phyloP scores from a whole-genome alignment of 2,797 vertebrate genomes.

The Diplodus puntazzo region DNA sequence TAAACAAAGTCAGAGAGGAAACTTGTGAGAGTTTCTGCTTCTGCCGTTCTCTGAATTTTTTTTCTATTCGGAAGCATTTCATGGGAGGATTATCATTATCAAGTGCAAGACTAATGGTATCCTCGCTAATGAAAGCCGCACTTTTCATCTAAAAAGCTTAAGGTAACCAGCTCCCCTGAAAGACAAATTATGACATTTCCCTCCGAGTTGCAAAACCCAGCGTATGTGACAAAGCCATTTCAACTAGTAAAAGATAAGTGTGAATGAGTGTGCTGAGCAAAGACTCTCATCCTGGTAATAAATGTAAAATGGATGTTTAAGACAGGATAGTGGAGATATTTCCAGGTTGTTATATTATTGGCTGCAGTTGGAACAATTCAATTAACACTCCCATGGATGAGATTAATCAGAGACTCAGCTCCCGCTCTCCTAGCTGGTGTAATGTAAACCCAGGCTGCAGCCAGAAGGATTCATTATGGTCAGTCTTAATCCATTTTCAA shows the following conservation, averaged over 20 bases:
- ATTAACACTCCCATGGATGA: constrained; percentile 61
- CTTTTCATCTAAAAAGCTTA: constrained; percentile 48
- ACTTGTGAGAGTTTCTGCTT: constrained; percentile 38
- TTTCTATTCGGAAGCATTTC: constrained; percentile 19
- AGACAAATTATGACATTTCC: constrained; percentile 59
- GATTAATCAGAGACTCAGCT: constrained; percentile 54
- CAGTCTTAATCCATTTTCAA: constrained; percentile 69
- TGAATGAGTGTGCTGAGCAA: constrained; percentile 52
- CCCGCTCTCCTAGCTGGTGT: constrained; percentile 9
- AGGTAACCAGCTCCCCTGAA: constrained; percentile 39
- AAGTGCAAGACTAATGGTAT: constrained; percentile 49
- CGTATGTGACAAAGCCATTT: constrained; percentile 51
- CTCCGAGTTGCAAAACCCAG: constrained; percentile 44
- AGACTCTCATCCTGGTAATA: constrained; percentile 62
- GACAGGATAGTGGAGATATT: constrained; percentile 50
- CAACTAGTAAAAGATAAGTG: constrained; percentile 58
- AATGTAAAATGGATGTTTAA: constrained; percentile 69
- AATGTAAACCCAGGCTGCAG: constrained; percentile 48
- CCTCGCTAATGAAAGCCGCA: constrained; percentile 37
- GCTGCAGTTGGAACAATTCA: constrained; percentile 69
- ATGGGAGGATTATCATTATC: constrained; percentile 40
- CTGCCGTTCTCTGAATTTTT: constrained; percentile 15
- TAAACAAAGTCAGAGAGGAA: constrained; percentile 61
- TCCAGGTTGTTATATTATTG: constrained; percentile 62
- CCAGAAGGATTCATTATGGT: constrained; percentile 68